Evolutionary conservation across 2,888 invertebrate species (phyloP).

Genomic region (Sympetrum striolatum): DNA sequence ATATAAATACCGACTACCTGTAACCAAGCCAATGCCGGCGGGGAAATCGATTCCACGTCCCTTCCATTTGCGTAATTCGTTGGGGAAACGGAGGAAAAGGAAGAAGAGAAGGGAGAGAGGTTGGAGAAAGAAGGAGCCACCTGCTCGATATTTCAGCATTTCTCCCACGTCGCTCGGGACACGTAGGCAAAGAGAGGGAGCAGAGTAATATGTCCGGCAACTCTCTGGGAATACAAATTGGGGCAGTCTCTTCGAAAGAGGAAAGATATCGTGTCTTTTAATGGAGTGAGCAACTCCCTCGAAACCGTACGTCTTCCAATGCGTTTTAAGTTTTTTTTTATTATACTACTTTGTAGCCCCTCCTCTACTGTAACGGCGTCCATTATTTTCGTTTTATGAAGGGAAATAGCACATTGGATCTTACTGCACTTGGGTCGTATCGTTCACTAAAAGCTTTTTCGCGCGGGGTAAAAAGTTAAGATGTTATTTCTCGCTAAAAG

Average conservation of each 20-base stretch:
- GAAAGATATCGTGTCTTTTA: constrained; percentile 37
- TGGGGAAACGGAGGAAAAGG: not conserved
- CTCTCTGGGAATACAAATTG: constrained; percentile 37
- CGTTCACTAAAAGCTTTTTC: not conserved
- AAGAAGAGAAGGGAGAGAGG: not conserved
- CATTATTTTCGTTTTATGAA: not conserved
- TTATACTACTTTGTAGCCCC: not conserved
- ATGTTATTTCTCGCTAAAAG: not conserved
- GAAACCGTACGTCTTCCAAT: constrained; percentile 19
- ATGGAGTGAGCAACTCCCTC: constrained; percentile 39
- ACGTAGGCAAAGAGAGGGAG: constrained; percentile 32
- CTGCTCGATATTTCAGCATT: constrained; percentile 42
- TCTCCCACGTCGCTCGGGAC: constrained; percentile 34
- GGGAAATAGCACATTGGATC: not conserved
- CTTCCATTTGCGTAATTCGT: constrained; percentile 42
- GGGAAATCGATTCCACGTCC: constrained; percentile 9
- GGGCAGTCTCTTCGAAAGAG: constrained; percentile 23
- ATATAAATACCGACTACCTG: constrained; percentile 36
- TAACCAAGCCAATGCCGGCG: constrained; percentile 5
- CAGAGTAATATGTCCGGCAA: constrained; percentile 32
- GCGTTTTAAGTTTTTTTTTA: not conserved
- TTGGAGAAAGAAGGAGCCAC: not conserved
- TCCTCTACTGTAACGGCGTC: not conserved
- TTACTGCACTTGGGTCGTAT: not conserved
- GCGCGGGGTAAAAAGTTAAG: not conserved